Conservation (phyloP, 2,113 vertebrate species). For the Centropus bengalensis region DNA sequence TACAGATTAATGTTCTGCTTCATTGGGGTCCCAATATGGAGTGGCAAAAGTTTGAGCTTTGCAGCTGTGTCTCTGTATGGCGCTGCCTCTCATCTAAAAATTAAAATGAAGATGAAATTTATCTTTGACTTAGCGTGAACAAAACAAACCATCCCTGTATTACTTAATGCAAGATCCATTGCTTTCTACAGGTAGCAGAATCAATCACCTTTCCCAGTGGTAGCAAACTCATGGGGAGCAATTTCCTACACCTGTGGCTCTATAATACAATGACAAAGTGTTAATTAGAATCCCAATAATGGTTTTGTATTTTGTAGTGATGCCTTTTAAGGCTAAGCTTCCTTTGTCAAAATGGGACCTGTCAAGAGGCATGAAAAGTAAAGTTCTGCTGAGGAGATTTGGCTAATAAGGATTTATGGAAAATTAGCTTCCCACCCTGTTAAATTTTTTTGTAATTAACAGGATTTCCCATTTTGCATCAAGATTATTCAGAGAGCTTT, state of each 20-base stretch:
- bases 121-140: conserved; percentile 28
- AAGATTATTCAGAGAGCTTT: background rate
- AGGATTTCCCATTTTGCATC: background rate
- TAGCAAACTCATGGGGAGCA: background rate
- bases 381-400: background rate
- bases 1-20: conserved; percentile 72
- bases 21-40: conserved; percentile 60
- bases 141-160: background rate
- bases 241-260: conserved; percentile 20
- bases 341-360: background rate
- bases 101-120: conserved; percentile 59
- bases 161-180: conserved; percentile 37
- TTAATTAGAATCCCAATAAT: conserved; percentile 24
- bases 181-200: conserved; percentile 25
- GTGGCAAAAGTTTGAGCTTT: conserved; percentile 43
- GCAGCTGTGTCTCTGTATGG: conserved; percentile 65
- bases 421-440: background rate
- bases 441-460: background rate
- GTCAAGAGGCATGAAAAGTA: background rate
- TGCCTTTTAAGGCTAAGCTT: background rate
- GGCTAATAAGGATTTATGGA: background rate
- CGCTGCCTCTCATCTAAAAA: conserved; percentile 60
- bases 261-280: background rate
- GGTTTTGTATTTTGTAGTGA: background rate
- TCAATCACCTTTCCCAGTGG: conserved; percentile 35